Conservation (phyloP, 2,113 vertebrate genomes). For the Trochalopteron elliotii region DNA sequence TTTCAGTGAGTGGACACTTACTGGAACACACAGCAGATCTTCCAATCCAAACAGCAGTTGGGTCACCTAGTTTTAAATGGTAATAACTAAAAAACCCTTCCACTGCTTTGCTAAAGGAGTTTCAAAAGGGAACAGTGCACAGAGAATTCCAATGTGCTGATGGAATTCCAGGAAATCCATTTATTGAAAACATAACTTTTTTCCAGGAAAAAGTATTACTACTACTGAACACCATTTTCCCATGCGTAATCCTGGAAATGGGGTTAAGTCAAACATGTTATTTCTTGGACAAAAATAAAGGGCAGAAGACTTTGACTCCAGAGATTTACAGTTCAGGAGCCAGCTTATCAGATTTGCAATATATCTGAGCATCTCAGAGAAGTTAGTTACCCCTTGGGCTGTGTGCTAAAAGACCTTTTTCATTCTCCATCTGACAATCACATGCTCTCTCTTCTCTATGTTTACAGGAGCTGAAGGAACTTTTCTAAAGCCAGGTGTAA, state of each 20-base stretch:
- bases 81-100: not conserved
- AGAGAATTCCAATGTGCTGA: not conserved
- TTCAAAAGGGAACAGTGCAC: not conserved
- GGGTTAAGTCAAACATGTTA: not conserved
- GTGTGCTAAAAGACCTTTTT: not conserved
- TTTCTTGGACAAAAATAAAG: not conserved
- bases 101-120: not conserved
- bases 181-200: not conserved
- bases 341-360: not conserved
- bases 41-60: not conserved
- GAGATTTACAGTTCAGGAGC: not conserved
- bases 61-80: not conserved
- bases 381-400: not conserved
- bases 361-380: not conserved
- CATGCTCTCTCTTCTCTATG: not conserved
- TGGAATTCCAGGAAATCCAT: not conserved
- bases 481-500: not conserved
- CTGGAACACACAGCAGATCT: not conserved
- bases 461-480: not conserved
- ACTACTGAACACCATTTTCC: not conserved
- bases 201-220: not conserved
- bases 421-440: not conserved
- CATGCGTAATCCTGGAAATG: not conserved
- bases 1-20: not conserved
- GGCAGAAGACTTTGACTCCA: not conserved